A percentile compares a stretch with the other conserved stretches of the same genome.
These are phyloP conservation scores for Cataglyphis albicans DNA, from an alignment of 2,888 invertebrate genomes.

Conservation along the genomic window DNA sequence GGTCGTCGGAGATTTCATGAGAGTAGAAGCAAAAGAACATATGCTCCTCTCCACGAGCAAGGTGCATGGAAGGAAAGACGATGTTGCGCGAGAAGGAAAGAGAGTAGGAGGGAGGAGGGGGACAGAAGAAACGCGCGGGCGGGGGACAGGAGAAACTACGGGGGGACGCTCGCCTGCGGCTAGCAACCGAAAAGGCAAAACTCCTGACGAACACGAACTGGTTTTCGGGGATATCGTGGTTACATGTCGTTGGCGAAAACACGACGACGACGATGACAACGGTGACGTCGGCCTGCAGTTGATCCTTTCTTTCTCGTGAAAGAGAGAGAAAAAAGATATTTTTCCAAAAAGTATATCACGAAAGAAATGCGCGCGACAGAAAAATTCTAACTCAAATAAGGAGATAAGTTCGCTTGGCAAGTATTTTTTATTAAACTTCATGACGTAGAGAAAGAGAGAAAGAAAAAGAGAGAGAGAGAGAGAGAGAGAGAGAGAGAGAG, in stretches of 20 bases:
- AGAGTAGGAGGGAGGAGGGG: conserved; percentile 52
- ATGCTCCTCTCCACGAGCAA: conserved; percentile 40
- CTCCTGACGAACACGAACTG: conserved; percentile 78
- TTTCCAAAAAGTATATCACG: background rate
- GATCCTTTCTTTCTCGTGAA: background rate
- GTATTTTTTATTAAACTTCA: background rate
- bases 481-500: background rate
- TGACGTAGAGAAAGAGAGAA: too few species aligned
- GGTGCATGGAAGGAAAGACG: conserved; percentile 51
- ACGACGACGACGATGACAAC: conserved; percentile 33
- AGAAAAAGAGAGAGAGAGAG: too few species aligned
- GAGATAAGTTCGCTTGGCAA: background rate
- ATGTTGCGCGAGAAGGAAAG: conserved; percentile 38
- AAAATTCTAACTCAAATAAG: background rate
- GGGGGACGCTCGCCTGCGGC: conserved; percentile 77
- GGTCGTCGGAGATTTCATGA: conserved; percentile 71
- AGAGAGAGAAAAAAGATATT: background rate
- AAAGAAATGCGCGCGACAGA: background rate
- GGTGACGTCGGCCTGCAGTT: background rate
- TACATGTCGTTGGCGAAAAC: conserved; percentile 64
- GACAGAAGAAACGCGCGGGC: conserved; percentile 58
- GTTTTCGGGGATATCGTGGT: conserved; percentile 80
- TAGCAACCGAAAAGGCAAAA: conserved; percentile 83
- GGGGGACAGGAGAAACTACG: conserved; percentile 60
- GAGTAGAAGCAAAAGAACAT: conserved; percentile 70